Conservation (phyloP, 2,888 invertebrate genomes). For the Nudaria mundana region DNA sequence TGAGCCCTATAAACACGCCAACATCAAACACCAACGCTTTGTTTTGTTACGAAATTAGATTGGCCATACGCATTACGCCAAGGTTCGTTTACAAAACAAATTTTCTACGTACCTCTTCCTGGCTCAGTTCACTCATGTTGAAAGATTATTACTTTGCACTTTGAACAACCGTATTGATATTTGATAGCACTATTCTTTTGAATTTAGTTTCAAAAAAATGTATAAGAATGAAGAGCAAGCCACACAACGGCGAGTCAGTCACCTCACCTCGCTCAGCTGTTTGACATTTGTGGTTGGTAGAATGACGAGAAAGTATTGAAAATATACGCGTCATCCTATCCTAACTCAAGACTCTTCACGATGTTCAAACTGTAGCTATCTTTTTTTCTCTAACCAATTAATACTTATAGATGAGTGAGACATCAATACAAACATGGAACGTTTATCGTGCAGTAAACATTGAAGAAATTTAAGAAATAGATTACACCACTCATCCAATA, state of each 20-base stretch:
- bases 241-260: conserved; percentile 77
- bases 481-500: too few species aligned
- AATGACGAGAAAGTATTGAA: conserved; percentile 78
- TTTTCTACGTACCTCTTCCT: conserved; percentile 89
- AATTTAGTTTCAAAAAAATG: conserved; percentile 53
- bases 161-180: conserved; percentile 39
- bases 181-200: conserved; percentile 49
- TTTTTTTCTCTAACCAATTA: conserved; percentile 6
- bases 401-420: conserved; percentile 13
- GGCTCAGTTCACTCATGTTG: conserved; percentile 91
- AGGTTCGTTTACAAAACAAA: conserved; percentile 66
- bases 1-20: conserved; percentile 44
- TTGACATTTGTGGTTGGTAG: conserved; percentile 69
- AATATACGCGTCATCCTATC: conserved; percentile 77
- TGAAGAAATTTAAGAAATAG: too few species aligned
- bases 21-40: conserved; percentile 67
- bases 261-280: conserved; percentile 78
- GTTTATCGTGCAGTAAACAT: too few species aligned
- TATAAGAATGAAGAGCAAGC: conserved; percentile 63
- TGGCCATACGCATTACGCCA: conserved; percentile 71
- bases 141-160: conserved; percentile 40
- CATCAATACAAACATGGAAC: background rate
- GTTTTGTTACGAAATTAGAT: conserved; percentile 81
- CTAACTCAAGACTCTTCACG: conserved; percentile 21
- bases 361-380: conserved; percentile 14